These are phyloP conservation scores for Drosophila niveifrons DNA, from an alignment of 2,888 invertebrate genomes.

Conservation along the genomic window DNA sequence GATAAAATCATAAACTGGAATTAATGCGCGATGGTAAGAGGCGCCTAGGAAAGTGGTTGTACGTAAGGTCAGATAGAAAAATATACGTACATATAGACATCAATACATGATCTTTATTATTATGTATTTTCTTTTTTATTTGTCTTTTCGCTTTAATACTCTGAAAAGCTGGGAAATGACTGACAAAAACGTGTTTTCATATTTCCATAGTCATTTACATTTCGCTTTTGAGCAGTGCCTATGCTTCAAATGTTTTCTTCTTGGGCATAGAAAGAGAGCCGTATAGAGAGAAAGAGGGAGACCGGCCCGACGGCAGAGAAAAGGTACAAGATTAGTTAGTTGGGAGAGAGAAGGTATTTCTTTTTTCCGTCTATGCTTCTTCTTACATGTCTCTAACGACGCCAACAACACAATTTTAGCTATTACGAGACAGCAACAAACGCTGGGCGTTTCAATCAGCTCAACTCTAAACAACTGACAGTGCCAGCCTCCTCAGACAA, in stretches of 20 bases:
- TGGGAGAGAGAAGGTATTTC: conserved; percentile 35
- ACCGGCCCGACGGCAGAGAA: neutral
- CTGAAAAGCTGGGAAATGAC: conserved; percentile 8
- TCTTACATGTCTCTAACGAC: conserved; percentile 15
- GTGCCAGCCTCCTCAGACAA: conserved; percentile 15
- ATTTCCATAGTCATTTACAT: conserved; percentile 72
- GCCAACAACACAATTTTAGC: conserved; percentile 22
- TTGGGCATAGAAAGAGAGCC: conserved; percentile 8
- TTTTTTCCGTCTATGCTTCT: conserved; percentile 29
- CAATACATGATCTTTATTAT: conserved; percentile 55
- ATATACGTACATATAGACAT: conserved; percentile 9
- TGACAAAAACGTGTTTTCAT: conserved; percentile 71
- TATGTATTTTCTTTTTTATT: conserved; percentile 57
- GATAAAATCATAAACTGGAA: conserved; percentile 31
- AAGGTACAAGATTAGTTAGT: conserved; percentile 19
- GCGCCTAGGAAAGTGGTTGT: conserved; percentile 48
- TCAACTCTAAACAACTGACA: conserved; percentile 21
- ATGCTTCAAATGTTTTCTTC: conserved; percentile 21
- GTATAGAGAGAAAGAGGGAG: conserved; percentile 17
- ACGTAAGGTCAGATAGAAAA: neutral
- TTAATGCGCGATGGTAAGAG: conserved; percentile 37
- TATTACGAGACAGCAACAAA: conserved; percentile 60
- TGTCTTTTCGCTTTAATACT: conserved; percentile 65
- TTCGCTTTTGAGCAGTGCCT: conserved; percentile 41
- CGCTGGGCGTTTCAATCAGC: conserved; percentile 35